A percentile compares a stretch with the other conserved stretches of the same genome.
Conservation (phyloP, 2,888 invertebrate genomes). For the Himalopsyche japonica region DNA sequence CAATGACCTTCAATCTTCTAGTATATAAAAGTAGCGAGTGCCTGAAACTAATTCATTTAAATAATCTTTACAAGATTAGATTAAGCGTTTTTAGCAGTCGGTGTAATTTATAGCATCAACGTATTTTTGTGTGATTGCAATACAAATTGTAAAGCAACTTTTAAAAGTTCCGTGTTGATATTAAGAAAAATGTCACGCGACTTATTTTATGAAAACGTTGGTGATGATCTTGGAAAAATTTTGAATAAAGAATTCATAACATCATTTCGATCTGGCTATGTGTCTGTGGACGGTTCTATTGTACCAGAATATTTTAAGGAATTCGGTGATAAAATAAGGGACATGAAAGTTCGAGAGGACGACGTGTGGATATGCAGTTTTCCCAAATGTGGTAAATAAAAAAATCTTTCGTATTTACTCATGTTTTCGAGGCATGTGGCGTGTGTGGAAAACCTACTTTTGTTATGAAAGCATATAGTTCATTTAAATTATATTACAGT, state of each 20-base stretch:
- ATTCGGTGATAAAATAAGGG: constrained; percentile 50
- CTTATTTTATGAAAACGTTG: constrained; percentile 18
- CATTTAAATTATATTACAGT: too few relatives aligned
- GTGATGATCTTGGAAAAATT: constrained; percentile 29
- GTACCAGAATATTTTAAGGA: constrained; percentile 51
- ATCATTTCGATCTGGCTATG: constrained; percentile 34
- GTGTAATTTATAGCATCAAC: not conserved
- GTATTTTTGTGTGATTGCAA: not conserved
- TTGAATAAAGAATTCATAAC: constrained; percentile 34
- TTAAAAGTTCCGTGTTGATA: not conserved
- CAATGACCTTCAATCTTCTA: not conserved
- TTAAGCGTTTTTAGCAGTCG: not conserved
- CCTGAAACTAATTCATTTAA: not conserved
- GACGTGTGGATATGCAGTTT: constrained; percentile 62
- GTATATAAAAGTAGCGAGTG: not conserved
- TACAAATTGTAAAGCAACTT: not conserved
- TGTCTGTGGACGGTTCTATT: constrained; percentile 46
- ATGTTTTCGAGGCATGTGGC: too few relatives aligned
- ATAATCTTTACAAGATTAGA: not conserved
- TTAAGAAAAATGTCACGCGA: not conserved
- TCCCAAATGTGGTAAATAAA: constrained; percentile 58
- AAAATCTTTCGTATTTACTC: too few relatives aligned
- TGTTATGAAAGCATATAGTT: too few relatives aligned
- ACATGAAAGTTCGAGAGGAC: constrained; percentile 54
- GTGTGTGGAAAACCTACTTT: too few relatives aligned